These are phyloP conservation scores for Pyrochroa serraticornis DNA, from an alignment of 2,888 invertebrate genomes.

Conservation along the genomic window DNA sequence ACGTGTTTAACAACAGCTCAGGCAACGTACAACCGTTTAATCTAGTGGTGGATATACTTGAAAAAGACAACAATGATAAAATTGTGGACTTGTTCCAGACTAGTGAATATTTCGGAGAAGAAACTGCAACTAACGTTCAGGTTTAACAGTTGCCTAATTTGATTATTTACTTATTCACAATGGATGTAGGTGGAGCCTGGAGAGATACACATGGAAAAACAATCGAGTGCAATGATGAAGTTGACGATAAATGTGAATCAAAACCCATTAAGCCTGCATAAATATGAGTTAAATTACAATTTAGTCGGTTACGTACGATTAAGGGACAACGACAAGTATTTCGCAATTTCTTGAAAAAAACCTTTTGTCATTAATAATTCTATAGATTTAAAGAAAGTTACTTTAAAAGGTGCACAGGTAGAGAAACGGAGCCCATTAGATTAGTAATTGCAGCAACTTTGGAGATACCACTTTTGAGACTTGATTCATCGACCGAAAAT, in stretches of 20 bases:
- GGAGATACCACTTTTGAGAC: constrained; percentile 34
- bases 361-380: constrained; percentile 6
- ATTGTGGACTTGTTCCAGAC: constrained; percentile 25
- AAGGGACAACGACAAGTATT: constrained; percentile 32
- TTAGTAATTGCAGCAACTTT: constrained; percentile 34
- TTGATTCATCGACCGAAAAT: constrained; percentile 33
- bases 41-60: constrained; percentile 8
- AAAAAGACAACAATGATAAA: constrained; percentile 3
- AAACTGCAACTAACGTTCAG: constrained; percentile 5
- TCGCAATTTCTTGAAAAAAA: not conserved
- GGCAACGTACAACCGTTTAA: constrained; percentile 24
- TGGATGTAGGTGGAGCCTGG: not conserved
- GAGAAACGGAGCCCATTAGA: constrained; percentile 26
- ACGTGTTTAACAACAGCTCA: constrained; percentile 28
- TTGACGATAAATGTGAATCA: not conserved
- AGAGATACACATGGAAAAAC: not conserved
- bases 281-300: constrained; percentile 24
- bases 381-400: constrained; percentile 42
- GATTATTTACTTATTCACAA: not conserved
- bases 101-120: constrained; percentile 29
- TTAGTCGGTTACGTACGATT: constrained; percentile 38
- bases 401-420: constrained; percentile 35
- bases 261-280: not conserved
- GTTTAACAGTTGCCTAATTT: constrained; percentile 28
- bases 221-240: not conserved